Percentiles rank a stretch among this genome's conserved stretches.
These are phyloP conservation scores for Lepilemur septentrionalis DNA, from an alignment of 2,797 vertebrate species.

Conservation along the genomic window DNA sequence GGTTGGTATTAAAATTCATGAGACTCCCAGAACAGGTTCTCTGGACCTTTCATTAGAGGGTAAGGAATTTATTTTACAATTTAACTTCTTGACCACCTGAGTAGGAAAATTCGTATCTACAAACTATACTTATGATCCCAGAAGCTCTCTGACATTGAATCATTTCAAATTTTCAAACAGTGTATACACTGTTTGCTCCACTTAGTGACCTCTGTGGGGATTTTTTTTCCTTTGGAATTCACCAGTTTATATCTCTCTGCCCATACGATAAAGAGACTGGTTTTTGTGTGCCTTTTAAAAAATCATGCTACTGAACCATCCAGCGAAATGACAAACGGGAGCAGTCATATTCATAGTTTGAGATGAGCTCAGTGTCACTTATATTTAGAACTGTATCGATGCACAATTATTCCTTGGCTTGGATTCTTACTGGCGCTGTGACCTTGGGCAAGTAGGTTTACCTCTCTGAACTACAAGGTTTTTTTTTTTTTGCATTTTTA, in stretches of 20 bases:
- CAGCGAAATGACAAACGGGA: rapidly evolving
- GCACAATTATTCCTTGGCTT: background rate
- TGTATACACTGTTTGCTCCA: background rate
- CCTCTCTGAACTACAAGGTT: background rate
- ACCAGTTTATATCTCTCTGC: background rate
- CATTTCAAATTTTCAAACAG: background rate
- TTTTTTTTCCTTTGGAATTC: background rate
- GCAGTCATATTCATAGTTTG: background rate
- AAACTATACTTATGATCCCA: rapidly evolving
- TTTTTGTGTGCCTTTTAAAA: background rate
- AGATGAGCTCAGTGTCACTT: background rate
- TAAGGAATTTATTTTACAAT: background rate
- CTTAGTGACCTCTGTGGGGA: background rate
- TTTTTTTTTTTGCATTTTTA: background rate
- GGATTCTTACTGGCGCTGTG: background rate
- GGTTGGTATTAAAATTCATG: background rate
- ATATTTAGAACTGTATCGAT: rapidly evolving
- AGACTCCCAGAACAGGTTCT: background rate
- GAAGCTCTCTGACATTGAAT: background rate
- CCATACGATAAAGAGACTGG: background rate
- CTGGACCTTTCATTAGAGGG: background rate
- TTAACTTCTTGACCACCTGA: background rate
- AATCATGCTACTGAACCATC: background rate
- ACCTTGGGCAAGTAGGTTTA: background rate
- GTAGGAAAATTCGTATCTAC: background rate